Base-by-base conservation (phyloP, 2,797 vertebrate species). In the Synaphobranchus kaupii region DNA sequence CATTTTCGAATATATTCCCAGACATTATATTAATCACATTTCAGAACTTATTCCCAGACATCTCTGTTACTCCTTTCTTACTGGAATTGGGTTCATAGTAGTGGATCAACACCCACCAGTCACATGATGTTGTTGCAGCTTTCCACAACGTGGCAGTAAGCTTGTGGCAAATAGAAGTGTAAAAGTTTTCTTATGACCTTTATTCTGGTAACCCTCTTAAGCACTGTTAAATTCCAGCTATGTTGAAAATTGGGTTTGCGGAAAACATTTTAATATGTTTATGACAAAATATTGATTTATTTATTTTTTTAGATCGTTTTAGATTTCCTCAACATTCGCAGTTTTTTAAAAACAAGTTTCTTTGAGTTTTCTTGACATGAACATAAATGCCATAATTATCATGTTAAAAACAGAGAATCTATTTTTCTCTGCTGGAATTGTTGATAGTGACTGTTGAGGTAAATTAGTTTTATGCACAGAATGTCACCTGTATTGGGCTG, bases 401-500 rank as follows among this genome's bases (percentile, higher is more conserved):
- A 13, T 5, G 15, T 15, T 76, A 4, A 76, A n/a, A 31, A n/a
- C 8, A 28, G 8, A n/a, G 25, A 28, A 68, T 25, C 20, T 25
- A 22, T 22, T 25, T 60, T 63, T 63, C 60, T 63, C 0, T 1
- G 60, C 20, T 63, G 25, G 25, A 8, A 4, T 25, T 63, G 63
- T 0, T 8, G 22, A 78, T 44, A 20, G 39, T 1, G 39, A 78
- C n/a, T 47, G 6, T 7, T 8, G 15, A 20, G 12, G 34, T 50
- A 54, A 15, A 10, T 76, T 48, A n/a, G n/a, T 6, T 34, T 25
- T 17, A 6, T 47, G 22, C 22, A 12, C 4, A 13, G 56, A 28
- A 84, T 7, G 3, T 10, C 63, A 68, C 86, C 86, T 87, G 86
- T 31, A 84, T 31, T 39, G 25, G 58, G 47, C 54, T 87, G 82